Base-by-base conservation (phyloP, 2,113 vertebrate species). In the Azemiops feae region DNA sequence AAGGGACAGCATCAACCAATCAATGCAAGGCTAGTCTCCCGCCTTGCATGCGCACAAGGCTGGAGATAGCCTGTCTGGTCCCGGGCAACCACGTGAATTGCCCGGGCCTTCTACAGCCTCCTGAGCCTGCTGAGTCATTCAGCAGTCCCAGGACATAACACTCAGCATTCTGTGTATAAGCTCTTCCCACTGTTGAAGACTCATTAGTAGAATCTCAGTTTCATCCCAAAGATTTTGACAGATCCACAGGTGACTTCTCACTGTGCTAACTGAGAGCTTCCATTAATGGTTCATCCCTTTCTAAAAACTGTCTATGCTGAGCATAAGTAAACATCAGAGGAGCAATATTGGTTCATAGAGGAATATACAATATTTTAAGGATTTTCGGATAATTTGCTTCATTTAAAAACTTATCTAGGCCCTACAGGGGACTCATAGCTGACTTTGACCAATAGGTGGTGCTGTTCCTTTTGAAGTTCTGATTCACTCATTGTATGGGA, bases 391-490 rank as follows among this genome's bases (percentile, higher is more conserved):
- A 88, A 86, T 95, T 39, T 14, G 58, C 64, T 87, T 87, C 53
- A 18, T 69, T 16, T 34, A 12, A 54, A 27, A 10, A 58, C 27
- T 58, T 74, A 14, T 50, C 27, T 58, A 34, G 55, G 23, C 25
- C 27, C 45, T 69, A 18, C 8, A 43, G 12, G 58, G 54, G 6
- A 30, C 88, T 57, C n/a, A n/a, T 81, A 87, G 43, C 0, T 0
- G 27, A 7, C 34, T 39, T 39, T 64, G 91, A 23, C 86, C 60
- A 91, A 89, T 1, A 91, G 93, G 43, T 54, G 22, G 12, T 91
- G 34, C 55, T 95, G 14, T 12, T 95, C 55, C 45, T 94, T 85
- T 94, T 53, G 69, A 92, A 95, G 47, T 64, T 54, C 85, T 85
- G 47, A 69, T 89, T 47, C 6, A 25, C 25, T 27, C 45, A 45